Conservation (phyloP, 2,113 vertebrate genomes). For the Daubentonia madagascariensis region DNA sequence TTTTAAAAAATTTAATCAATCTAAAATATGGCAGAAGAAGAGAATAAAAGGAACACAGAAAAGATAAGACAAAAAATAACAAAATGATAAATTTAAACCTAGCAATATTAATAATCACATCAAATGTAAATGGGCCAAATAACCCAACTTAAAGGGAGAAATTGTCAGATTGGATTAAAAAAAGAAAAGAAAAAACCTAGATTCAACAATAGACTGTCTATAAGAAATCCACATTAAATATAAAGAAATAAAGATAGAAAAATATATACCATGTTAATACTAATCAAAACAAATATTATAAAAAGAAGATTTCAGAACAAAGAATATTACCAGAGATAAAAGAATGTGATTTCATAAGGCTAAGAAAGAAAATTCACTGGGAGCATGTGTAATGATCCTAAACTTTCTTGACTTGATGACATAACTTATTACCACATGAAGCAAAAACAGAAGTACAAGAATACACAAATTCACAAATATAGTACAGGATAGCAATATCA, state of each 20-base stretch:
- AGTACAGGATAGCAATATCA: not conserved
- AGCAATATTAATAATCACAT: not conserved
- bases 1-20: not conserved
- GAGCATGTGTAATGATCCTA: not conserved
- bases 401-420: not conserved
- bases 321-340: not conserved
- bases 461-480: not conserved
- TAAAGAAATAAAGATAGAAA: not conserved
- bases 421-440: not conserved
- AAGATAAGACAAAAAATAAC: not conserved
- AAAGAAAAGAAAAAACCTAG: not conserved
- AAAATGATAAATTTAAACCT: not conserved
- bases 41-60: not conserved
- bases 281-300: not conserved
- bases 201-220: not conserved
- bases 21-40: not conserved
- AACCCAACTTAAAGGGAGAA: not conserved
- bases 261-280: not conserved
- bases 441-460: not conserved
- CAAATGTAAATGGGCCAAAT: not conserved
- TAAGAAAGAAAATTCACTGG: not conserved
- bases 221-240: not conserved
- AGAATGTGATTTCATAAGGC: not conserved
- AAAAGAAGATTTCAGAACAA: not conserved
- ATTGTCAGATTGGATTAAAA: not conserved